A percentile compares a stretch with the other conserved stretches of the same genome.
These are phyloP conservation scores for Neopipo cinnamomea DNA, from an alignment of 2,113 vertebrate species.

Conservation along the genomic window DNA sequence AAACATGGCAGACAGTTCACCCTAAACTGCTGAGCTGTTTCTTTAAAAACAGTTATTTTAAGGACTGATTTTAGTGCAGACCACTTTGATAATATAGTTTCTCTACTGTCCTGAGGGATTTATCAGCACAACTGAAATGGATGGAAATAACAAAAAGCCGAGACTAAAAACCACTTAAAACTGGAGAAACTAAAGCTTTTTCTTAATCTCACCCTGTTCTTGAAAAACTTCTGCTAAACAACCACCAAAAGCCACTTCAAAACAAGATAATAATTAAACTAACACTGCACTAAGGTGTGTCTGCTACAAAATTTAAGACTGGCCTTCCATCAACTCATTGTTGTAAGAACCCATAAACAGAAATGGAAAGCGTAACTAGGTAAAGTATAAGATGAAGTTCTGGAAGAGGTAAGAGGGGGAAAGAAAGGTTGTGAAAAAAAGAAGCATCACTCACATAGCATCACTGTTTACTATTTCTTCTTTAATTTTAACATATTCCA, in stretches of 20 bases:
- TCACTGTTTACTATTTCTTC: slow-evolving; percentile 81
- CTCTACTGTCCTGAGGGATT: neutral
- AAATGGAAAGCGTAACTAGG: neutral
- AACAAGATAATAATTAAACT: neutral
- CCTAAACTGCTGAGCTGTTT: neutral
- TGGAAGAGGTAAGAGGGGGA: neutral
- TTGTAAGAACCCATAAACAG: neutral
- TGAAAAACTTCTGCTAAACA: neutral
- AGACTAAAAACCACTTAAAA: neutral
- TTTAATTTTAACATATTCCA: slow-evolving; percentile 78
- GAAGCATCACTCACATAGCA: slow-evolving; percentile 74
- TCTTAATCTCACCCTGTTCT: neutral
- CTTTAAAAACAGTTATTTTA: neutral
- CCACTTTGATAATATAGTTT: neutral
- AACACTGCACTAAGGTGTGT: neutral
- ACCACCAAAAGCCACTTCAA: neutral
- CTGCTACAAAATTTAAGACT: neutral
- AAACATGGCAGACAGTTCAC: neutral
- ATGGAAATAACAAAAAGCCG: neutral
- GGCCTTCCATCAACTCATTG: neutral
- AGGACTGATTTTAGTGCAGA: neutral
- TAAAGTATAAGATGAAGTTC: neutral
- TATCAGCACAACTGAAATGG: neutral
- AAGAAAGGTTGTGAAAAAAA: neutral
- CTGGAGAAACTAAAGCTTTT: neutral